Evolutionary conservation across 2,888 invertebrate genomes (phyloP), one percentile per base, ranked within the genome.

Genomic region (Sturmia bella): DNA sequence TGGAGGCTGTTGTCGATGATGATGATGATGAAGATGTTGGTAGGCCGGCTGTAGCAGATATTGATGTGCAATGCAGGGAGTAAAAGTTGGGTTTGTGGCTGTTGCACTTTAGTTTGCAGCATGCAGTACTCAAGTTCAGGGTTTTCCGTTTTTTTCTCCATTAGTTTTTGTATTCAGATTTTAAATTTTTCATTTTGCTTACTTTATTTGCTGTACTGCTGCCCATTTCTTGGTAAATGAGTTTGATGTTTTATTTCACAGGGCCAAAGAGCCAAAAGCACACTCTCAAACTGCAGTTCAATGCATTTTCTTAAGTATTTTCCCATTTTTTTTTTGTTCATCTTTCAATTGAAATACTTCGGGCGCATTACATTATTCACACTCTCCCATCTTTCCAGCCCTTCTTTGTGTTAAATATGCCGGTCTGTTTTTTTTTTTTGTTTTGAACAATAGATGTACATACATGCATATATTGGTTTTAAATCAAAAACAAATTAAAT

Each of bases 71-170:
- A n/a, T 69, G 54, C 45, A 69, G 48, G 69, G 43, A 69, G 76
- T 56, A 6, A 13, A 11, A 54, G 54, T 43, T 56, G 13, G 45
- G 54, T 43, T 56, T 56, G 50, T 61, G 68, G 59, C 43, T 48
- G 66, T 52, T 75, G 66, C 64, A 68, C 27, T 75, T 57, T 57
- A 6, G 17, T 27, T 48, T 48, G 56, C 15, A 66, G 41, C 32
- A 19, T 19, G 39, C 41, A 45, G 37, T 17, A 37, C 48, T 76
- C 76, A 76, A 76, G 76, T 76, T 76, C 76, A 76, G 61, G 76
- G 69, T 61, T 76, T 63, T 43, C 27, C 27, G 27, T 4, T 43
- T 43, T 43, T 43, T 43, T 39, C 21, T 45, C 17, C n/a, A n/a
- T 7, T 21, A 15, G 56, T 32, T 12, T 66, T 57, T 48, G 3